A percentile compares a stretch with the other conserved stretches of the same genome.
phyloP scores from a whole-genome alignment of 2,888 invertebrate species.

The Aphodius sticticus region DNA sequence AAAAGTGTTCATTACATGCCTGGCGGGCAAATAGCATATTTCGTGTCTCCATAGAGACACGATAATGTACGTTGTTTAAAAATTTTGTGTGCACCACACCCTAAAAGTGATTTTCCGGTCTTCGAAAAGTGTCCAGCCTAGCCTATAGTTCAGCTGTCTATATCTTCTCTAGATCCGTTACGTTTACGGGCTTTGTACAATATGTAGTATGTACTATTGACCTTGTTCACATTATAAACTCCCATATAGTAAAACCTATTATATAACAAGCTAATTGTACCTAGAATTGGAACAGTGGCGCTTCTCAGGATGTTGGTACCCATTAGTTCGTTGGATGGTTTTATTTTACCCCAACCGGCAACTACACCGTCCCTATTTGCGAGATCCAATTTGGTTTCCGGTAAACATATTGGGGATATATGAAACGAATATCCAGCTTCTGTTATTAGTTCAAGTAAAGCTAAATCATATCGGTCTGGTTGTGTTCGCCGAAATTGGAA shows the following conservation, averaged over 20 bases:
- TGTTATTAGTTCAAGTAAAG: constrained; percentile 74
- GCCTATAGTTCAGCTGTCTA: too few relatives aligned
- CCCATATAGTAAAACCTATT: neutral
- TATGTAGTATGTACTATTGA: too few relatives aligned
- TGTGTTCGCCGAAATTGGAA: constrained; percentile 85
- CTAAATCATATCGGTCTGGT: constrained; percentile 83
- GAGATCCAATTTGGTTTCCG: constrained; percentile 60
- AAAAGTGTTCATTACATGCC: too few relatives aligned
- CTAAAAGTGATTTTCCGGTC: too few relatives aligned
- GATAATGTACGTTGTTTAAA: too few relatives aligned
- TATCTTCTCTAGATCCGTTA: too few relatives aligned
- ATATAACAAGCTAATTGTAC: constrained; percentile 57
- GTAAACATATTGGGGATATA: constrained; percentile 83
- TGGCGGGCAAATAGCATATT: too few relatives aligned
- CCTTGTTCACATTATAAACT: too few relatives aligned
- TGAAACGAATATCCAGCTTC: constrained; percentile 67
- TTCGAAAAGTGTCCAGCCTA: too few relatives aligned
- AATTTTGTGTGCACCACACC: too few relatives aligned
- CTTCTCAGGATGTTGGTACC: constrained; percentile 84
- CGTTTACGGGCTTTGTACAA: too few relatives aligned
- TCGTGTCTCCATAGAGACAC: too few relatives aligned
- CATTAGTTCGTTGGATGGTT: constrained; percentile 74
- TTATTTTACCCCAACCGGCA: constrained; percentile 88
- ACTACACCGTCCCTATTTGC: constrained; percentile 70
- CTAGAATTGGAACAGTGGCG: constrained; percentile 82